Evolutionary conservation across 1,140 invertebrate species (phyloP).

Genomic region (Dendrolimus kikuchii): DNA sequence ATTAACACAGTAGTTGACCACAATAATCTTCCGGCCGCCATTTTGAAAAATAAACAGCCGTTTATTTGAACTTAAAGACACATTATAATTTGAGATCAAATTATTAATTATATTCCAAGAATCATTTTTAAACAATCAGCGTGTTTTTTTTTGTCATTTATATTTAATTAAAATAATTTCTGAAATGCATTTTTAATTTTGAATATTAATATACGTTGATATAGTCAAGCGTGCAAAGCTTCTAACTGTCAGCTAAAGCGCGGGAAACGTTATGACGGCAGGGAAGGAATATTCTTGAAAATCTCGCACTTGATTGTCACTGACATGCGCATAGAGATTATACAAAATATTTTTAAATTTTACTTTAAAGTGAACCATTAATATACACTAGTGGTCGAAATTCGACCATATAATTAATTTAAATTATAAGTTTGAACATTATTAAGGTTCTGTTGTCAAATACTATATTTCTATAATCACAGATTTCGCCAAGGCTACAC

Average conservation of each 20-base stretch:
- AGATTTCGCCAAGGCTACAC: too few species aligned
- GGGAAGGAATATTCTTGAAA: constrained; percentile 19
- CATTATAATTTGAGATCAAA: background rate
- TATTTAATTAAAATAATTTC: constrained; percentile 8
- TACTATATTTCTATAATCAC: too few species aligned
- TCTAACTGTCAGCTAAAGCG: constrained; percentile 42
- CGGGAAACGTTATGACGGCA: constrained; percentile 50
- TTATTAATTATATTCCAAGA: background rate
- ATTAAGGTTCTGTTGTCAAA: too few species aligned
- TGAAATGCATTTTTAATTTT: constrained; percentile 7
- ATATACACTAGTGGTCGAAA: too few species aligned
- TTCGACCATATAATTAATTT: too few species aligned
- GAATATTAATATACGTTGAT: background rate
- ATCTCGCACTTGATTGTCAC: constrained; percentile 20
- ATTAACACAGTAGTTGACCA: constrained; percentile 51
- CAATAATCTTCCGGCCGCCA: constrained; percentile 48
- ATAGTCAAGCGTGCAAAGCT: constrained; percentile 28
- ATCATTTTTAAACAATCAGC: constrained; percentile 7
- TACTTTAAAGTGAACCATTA: too few species aligned
- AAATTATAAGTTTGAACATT: too few species aligned
- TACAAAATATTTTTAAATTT: too few species aligned
- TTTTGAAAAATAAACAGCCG: constrained; percentile 22
- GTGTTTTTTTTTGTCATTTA: constrained; percentile 6
- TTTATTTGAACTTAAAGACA: constrained; percentile 11
- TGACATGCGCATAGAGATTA: constrained; percentile 42